A percentile compares a stretch with the other conserved stretches of the same genome.
Conservation (phyloP, 2,888 invertebrate species). For the Ormyrus pomaceus region DNA sequence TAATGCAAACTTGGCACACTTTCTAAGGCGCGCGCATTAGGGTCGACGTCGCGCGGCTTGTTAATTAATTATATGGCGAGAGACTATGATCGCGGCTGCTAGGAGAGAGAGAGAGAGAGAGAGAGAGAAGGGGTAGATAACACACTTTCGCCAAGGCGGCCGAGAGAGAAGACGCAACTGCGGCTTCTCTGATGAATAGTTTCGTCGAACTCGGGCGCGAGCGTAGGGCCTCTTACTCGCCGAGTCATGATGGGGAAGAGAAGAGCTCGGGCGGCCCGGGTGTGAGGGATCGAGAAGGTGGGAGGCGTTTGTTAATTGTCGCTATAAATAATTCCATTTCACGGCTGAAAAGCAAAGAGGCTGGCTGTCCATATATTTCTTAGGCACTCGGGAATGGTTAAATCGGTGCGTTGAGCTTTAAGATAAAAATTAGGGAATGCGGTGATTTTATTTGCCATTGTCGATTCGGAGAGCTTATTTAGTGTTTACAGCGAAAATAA, state of each 20-base stretch:
- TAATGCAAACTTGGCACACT: conserved; percentile 32
- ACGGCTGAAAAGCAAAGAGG: neutral
- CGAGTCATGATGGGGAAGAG: conserved; percentile 26
- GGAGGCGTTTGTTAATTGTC: conserved; percentile 21
- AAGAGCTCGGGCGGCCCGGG: neutral
- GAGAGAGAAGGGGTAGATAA: conserved; percentile 23
- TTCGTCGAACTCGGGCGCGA: conserved; percentile 31
- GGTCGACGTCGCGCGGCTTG: conserved; percentile 20
- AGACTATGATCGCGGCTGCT: neutral
- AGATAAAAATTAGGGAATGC: too few relatives aligned
- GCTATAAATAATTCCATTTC: conserved; percentile 30
- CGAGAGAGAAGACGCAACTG: neutral
- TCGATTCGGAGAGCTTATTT: too few relatives aligned
- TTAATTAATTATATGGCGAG: conserved; percentile 39
- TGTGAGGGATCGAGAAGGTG: neutral
- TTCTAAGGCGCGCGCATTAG: neutral
- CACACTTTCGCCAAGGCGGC: conserved; percentile 22
- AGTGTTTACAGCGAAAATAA: too few relatives aligned
- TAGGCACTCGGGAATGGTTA: neutral
- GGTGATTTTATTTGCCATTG: too few relatives aligned
- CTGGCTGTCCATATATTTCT: neutral
- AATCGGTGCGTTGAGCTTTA: too few relatives aligned
- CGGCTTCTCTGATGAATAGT: conserved; percentile 28
- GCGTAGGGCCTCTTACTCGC: neutral
- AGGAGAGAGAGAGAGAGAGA: too few relatives aligned